Percentiles rank a stretch among this genome's conserved stretches.
Conservation (phyloP, 64 coral and sea anemone genomes). For the Stichodactyla helianthus region DNA sequence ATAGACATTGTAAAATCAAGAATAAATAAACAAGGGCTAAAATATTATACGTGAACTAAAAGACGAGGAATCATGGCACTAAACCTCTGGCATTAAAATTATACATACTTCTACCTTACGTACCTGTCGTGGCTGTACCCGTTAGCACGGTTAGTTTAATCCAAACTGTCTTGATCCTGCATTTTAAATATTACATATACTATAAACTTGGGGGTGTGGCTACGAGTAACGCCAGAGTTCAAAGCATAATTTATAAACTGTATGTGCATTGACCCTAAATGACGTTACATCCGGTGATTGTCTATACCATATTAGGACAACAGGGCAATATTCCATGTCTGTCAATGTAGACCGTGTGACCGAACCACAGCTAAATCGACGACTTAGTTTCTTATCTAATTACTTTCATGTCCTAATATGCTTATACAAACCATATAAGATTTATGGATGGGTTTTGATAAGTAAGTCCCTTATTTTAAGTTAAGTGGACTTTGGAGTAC, state of each 20-base stretch:
- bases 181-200: not conserved
- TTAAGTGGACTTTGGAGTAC: no score
- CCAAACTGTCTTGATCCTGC: not conserved
- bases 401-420: conserved; percentile 12
- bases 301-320: not conserved
- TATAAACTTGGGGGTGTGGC: not conserved
- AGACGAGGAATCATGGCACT: not conserved
- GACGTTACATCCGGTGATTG: not conserved
- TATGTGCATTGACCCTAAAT: not conserved
- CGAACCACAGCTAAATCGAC: not conserved
- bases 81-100: not conserved
- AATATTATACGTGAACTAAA: not conserved
- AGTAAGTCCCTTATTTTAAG: not conserved
- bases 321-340: not conserved
- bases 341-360: not conserved
- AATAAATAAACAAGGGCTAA: not conserved
- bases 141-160: not conserved
- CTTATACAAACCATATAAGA: not conserved
- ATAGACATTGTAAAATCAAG: not conserved
- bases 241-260: not conserved
- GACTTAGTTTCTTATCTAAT: not conserved
- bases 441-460: not conserved
- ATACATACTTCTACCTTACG: not conserved
- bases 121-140: not conserved
- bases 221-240: not conserved